Percentiles rank a stretch among this genome's conserved stretches.
Evolutionary conservation across 2,797 vertebrate species (phyloP).

Genomic region (Naso thynnoides): DNA sequence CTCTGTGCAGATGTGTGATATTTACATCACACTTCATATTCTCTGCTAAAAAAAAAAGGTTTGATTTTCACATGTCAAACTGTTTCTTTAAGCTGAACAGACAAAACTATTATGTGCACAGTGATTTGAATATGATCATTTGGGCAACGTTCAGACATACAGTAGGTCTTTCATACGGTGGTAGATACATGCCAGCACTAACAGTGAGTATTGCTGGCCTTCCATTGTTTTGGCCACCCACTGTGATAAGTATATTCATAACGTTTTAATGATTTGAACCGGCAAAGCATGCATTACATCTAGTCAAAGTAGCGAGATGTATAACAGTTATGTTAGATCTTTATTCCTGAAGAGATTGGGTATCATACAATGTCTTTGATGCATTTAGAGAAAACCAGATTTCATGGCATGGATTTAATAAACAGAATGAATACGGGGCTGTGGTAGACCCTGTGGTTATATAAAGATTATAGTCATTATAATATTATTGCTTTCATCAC

Average conservation of each 20-base stretch:
- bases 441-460: slow-evolving; percentile 77
- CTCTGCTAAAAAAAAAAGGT: not conserved
- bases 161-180: not conserved
- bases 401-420: slow-evolving; percentile 77
- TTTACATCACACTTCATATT: not conserved
- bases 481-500: slow-evolving; percentile 85
- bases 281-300: slow-evolving; percentile 52
- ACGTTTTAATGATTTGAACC: slow-evolving; percentile 33
- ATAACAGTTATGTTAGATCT: slow-evolving; percentile 77
- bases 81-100: slow-evolving; percentile 8
- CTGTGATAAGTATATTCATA: slow-evolving; percentile 19
- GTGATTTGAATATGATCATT: slow-evolving; percentile 9
- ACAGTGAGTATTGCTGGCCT: slow-evolving; percentile 4
- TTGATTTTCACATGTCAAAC: not conserved
- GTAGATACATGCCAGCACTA: slow-evolving; percentile 15
- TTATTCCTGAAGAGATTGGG: slow-evolving; percentile 83
- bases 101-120: slow-evolving; percentile 8
- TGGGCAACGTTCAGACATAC: not conserved
- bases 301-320: slow-evolving; percentile 70
- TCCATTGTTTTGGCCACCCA: slow-evolving; percentile 38
- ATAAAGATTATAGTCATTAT: slow-evolving; percentile 80
- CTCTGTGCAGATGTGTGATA: not conserved
- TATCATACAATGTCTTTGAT: slow-evolving; percentile 82
- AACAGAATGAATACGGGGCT: slow-evolving; percentile 73
- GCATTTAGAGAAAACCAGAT: slow-evolving; percentile 78